Conservation (phyloP, 2,797 vertebrate genomes). For the Nothura maculosa region DNA sequence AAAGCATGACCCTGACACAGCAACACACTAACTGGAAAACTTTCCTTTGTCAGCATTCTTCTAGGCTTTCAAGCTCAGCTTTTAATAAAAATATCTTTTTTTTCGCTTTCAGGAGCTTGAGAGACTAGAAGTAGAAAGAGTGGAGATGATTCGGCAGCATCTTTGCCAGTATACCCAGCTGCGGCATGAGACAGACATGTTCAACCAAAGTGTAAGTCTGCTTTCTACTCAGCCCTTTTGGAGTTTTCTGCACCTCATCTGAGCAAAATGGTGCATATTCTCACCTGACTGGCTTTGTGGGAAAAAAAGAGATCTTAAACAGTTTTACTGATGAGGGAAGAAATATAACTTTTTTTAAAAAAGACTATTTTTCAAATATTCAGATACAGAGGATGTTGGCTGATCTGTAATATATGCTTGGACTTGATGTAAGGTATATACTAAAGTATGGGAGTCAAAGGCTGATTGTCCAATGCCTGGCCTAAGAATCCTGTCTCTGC, state of each 20-base stretch:
- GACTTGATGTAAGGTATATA: background rate
- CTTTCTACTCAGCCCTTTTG: background rate
- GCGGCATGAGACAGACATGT: slow-evolving; percentile 98
- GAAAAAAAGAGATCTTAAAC: background rate
- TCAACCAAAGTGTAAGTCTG: slow-evolving; percentile 97
- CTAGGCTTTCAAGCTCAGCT: background rate
- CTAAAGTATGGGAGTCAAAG: background rate
- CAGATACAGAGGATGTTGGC: rapidly evolving
- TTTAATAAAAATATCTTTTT: slow-evolving; percentile 11
- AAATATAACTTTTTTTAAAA: background rate
- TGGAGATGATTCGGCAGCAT: slow-evolving; percentile 96
- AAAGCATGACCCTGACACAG: background rate
- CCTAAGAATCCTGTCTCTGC: background rate
- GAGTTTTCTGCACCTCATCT: background rate
- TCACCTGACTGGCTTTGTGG: background rate
- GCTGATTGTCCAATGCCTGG: background rate
- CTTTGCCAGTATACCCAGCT: slow-evolving; percentile 97
- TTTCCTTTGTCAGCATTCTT: background rate
- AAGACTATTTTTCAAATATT: background rate
- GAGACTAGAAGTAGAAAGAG: slow-evolving; percentile 94
- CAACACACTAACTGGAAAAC: background rate
- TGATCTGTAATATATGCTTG: background rate
- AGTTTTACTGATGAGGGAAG: background rate
- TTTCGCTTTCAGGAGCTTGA: slow-evolving; percentile 90
- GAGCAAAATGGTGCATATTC: rapidly evolving